These are phyloP conservation scores for Odontamblyopus lacepedii DNA, from an alignment of 2,797 vertebrate genomes.

Conservation along the genomic window DNA sequence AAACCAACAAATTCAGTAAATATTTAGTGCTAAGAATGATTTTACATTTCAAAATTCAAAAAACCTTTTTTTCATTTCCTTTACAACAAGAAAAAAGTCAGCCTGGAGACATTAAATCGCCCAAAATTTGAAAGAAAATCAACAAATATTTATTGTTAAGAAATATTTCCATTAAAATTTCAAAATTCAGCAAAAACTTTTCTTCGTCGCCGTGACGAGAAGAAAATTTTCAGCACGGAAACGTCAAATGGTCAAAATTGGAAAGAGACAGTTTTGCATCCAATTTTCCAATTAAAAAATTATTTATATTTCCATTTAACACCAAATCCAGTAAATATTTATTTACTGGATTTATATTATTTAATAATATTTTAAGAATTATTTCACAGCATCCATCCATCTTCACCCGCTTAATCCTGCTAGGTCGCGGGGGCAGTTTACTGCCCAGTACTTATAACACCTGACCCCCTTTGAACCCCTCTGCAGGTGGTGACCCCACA, in stretches of 20 bases:
- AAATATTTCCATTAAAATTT: background rate
- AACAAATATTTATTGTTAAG: background rate
- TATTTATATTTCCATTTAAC: no score
- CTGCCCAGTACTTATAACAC: no score
- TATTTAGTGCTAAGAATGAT: background rate
- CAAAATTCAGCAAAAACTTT: background rate
- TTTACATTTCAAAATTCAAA: background rate
- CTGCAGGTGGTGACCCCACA: no score
- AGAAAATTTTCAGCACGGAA: background rate
- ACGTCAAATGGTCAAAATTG: no score
- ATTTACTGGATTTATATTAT: no score
- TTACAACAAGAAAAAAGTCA: background rate
- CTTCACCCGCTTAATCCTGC: no score
- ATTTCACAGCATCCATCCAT: no score
- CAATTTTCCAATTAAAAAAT: no score
- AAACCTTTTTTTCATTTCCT: background rate
- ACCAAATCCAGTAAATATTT: no score
- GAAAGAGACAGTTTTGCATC: background rate
- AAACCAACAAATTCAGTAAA: constrained; percentile 10
- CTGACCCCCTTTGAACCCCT: no score
- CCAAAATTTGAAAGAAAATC: background rate
- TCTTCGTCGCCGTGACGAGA: background rate
- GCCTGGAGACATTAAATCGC: background rate
- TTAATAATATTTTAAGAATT: no score
- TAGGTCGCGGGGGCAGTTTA: no score